Evolutionary conservation across 1,140 invertebrate genomes (phyloP).

Genomic region (Brachionus rotundiformis): DNA sequence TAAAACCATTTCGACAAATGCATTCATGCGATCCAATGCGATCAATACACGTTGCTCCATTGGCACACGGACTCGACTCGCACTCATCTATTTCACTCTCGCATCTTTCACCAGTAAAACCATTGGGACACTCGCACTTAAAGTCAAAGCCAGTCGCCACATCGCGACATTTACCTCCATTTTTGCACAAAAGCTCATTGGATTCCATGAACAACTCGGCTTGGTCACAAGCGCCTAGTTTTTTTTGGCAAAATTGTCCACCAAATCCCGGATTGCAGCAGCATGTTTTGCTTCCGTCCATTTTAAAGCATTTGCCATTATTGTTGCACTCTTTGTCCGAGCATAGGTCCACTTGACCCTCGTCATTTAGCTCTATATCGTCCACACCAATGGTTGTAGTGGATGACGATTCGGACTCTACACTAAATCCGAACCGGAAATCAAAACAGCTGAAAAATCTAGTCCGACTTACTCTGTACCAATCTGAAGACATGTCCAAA

Average conservation of each 20-base stretch:
- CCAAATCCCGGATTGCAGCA: slow-evolving; percentile 38
- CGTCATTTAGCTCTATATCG: slow-evolving; percentile 30
- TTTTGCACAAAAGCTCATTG: slow-evolving; percentile 8
- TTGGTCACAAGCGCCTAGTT: slow-evolving; percentile 46
- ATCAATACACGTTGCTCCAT: slow-evolving; percentile 79
- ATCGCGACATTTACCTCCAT: slow-evolving; percentile 42
- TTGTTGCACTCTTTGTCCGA: not conserved
- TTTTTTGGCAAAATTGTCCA: not conserved
- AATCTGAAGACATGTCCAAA: not conserved
- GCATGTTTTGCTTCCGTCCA: not conserved
- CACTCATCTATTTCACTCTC: slow-evolving; percentile 85
- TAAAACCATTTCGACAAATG: slow-evolving; percentile 81
- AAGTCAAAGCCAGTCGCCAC: not conserved
- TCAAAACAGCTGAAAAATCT: slow-evolving; percentile 26
- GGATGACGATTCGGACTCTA: not conserved
- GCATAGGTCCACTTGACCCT: slow-evolving; percentile 13
- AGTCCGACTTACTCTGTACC: not conserved
- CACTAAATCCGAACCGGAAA: slow-evolving; percentile 3
- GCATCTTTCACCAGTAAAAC: slow-evolving; percentile 52
- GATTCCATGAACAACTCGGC: not conserved
- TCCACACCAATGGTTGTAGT: not conserved
- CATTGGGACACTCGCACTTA: slow-evolving; percentile 51
- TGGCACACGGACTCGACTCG: slow-evolving; percentile 76
- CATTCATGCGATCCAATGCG: slow-evolving; percentile 76
- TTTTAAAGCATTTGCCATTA: slow-evolving; percentile 46